These are phyloP conservation scores for Temnothorax longispinosus DNA, from an alignment of 1,140 invertebrate species.

Conservation along the genomic window DNA sequence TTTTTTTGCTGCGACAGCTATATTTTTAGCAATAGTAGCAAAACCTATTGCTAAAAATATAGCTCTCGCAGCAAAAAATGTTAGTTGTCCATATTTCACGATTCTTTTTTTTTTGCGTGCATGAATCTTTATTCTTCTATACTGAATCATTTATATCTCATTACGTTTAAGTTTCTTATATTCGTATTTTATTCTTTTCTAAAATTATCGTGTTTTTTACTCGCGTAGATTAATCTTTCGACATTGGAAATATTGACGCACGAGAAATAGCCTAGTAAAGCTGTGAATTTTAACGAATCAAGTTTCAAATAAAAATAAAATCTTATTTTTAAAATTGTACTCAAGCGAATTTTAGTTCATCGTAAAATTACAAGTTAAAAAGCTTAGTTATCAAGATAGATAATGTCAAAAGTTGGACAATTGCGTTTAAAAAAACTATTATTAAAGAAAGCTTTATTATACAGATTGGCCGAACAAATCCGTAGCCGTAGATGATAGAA, in stretches of 20 bases:
- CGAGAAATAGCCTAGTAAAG: background rate
- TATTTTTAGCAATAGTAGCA: too few species aligned
- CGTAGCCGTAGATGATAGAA: background rate
- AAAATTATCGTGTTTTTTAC: background rate
- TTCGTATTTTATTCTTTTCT: background rate
- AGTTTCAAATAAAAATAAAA: slow-evolving; percentile 4
- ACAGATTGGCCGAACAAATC: background rate
- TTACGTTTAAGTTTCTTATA: background rate
- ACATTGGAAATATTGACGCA: background rate
- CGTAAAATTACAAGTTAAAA: background rate
- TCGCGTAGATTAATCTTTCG: background rate
- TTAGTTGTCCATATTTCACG: too few species aligned
- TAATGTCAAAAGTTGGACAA: background rate
- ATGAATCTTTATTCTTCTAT: background rate
- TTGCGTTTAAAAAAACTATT: background rate
- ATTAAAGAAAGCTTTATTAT: background rate
- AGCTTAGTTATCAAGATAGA: background rate
- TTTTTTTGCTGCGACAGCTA: too few species aligned
- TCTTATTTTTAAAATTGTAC: background rate
- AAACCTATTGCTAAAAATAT: too few species aligned
- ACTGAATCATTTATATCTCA: background rate
- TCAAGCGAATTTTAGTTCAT: slow-evolving; percentile 6
- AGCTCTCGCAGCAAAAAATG: too few species aligned
- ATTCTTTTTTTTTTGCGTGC: too few species aligned
- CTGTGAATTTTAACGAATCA: background rate